Conservation (phyloP, 2,113 vertebrate species). For the Alouatta palliata region DNA sequence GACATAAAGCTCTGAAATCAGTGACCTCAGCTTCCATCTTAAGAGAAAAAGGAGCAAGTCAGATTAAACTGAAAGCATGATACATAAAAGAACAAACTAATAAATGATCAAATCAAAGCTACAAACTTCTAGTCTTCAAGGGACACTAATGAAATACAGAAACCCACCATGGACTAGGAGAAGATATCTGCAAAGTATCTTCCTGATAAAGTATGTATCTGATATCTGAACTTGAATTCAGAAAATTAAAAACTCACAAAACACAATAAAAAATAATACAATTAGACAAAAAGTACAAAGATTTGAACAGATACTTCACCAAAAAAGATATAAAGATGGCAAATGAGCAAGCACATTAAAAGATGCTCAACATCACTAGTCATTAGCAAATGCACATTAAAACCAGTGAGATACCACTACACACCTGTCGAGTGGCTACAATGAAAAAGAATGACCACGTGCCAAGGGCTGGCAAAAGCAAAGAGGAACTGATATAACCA, state of each 20-base stretch:
- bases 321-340: background rate
- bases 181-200: background rate
- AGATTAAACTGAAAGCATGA: background rate
- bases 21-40: background rate
- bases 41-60: background rate
- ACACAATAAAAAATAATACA: background rate
- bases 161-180: background rate
- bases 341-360: background rate
- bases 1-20: background rate
- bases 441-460: background rate
- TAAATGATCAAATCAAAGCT: background rate
- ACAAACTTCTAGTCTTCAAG: background rate
- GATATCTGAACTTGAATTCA: background rate
- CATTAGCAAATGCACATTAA: slow-evolving; percentile 15
- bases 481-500: background rate
- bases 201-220: background rate
- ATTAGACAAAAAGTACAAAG: background rate
- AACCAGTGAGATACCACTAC: background rate
- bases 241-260: background rate
- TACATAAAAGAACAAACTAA: background rate
- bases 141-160: background rate
- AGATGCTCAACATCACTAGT: background rate
- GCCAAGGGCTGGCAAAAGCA: background rate
- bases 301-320: background rate
- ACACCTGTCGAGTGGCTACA: background rate